phyloP scores from a whole-genome alignment of 2,113 vertebrate species.

The Panthera leo region DNA sequence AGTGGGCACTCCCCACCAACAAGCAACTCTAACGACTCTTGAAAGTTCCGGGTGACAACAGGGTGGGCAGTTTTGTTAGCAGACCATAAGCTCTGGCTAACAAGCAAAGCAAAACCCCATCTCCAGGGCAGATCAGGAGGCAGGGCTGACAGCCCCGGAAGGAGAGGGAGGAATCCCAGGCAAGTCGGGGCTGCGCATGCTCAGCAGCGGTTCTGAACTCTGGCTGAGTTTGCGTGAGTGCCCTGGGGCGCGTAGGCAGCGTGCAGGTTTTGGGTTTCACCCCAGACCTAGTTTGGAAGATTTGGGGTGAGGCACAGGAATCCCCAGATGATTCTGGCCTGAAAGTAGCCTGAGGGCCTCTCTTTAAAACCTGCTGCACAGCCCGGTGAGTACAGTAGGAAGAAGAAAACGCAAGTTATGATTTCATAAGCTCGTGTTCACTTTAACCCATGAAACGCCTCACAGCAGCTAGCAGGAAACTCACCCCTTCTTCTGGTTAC shows the following conservation, averaged over 20 bases:
- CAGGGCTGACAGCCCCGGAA: neutral
- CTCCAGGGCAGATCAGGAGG: neutral
- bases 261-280: neutral
- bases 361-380: neutral
- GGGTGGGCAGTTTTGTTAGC: neutral
- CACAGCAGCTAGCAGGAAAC: neutral
- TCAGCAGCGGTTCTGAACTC: accelerated
- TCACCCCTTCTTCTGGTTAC: conserved; percentile 63
- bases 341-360: neutral
- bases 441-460: neutral
- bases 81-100: neutral
- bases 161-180: neutral
- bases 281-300: neutral
- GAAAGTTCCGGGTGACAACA: neutral
- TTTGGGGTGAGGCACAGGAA: neutral
- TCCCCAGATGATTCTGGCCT: neutral
- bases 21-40: neutral
- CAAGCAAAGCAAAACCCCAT: neutral
- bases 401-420: neutral
- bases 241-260: neutral
- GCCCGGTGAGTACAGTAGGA: neutral
- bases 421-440: neutral
- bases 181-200: accelerated
- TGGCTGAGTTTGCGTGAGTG: neutral
- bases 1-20: neutral